phyloP scores from a whole-genome alignment of 1,140 invertebrate genomes.

The Leptonema lineaticorne region DNA sequence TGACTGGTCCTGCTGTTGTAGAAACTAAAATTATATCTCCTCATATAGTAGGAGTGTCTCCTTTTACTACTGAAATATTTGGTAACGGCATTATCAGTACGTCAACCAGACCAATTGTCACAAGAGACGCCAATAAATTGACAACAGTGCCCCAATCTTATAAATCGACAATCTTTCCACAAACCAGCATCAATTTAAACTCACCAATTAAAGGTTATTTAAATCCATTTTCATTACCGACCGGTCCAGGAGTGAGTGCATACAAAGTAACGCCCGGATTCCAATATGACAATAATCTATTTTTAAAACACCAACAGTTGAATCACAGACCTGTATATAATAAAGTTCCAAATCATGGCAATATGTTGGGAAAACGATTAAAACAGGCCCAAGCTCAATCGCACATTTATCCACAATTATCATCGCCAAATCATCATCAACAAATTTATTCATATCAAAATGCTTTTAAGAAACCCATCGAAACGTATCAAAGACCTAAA shows the following conservation, averaged over 20 bases:
- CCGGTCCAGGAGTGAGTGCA: slow-evolving; percentile 44
- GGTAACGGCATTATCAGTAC: slow-evolving; percentile 36
- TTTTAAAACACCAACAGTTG: slow-evolving; percentile 33
- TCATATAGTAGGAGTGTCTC: slow-evolving; percentile 22
- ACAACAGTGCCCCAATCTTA: slow-evolving; percentile 53
- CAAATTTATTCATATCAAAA: slow-evolving; percentile 50
- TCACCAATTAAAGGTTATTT: slow-evolving; percentile 54
- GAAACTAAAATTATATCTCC: slow-evolving; percentile 33
- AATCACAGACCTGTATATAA: slow-evolving; percentile 33
- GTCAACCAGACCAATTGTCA: slow-evolving; percentile 49
- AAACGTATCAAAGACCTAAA: slow-evolving; percentile 47
- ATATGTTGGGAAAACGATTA: slow-evolving; percentile 34
- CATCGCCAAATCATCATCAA: slow-evolving; percentile 45
- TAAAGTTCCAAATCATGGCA: slow-evolving; percentile 28
- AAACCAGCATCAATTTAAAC: slow-evolving; percentile 42
- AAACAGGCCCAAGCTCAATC: slow-evolving; percentile 35
- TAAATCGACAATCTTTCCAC: slow-evolving; percentile 47
- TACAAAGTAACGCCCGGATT: slow-evolving; percentile 46
- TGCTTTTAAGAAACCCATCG: slow-evolving; percentile 45
- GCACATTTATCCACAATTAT: slow-evolving; percentile 48
- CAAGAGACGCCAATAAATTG: slow-evolving; percentile 52
- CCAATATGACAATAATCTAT: slow-evolving; percentile 36
- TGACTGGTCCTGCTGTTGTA: slow-evolving; percentile 27
- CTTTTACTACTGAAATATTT: slow-evolving; percentile 21
- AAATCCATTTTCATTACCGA: slow-evolving; percentile 50